These are phyloP conservation scores for Microtus richardsoni DNA, from an alignment of 2,113 vertebrate species.

Conservation along the genomic window DNA sequence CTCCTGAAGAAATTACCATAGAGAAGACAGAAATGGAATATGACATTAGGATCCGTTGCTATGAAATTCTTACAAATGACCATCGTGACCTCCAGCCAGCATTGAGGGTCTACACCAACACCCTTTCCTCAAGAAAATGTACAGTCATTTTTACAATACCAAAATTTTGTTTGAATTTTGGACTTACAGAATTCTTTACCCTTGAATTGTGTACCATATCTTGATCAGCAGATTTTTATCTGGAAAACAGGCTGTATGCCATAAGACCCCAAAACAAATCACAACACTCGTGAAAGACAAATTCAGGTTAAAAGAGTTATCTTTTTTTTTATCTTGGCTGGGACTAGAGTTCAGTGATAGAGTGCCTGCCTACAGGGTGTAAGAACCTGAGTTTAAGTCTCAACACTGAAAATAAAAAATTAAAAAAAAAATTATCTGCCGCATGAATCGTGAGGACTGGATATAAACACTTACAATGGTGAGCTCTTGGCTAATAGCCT, in stretches of 20 bases:
- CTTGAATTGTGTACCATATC: background rate
- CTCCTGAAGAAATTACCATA: background rate
- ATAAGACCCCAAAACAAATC: conserved; percentile 70
- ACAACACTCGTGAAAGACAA: conserved; percentile 25
- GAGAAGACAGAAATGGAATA: background rate
- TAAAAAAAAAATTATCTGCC: conserved; percentile 12
- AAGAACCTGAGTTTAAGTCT: background rate
- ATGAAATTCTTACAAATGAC: background rate
- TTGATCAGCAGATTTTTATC: conserved; percentile 50
- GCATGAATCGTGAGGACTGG: background rate
- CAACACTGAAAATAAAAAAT: background rate
- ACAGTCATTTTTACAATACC: background rate
- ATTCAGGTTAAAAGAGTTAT: background rate
- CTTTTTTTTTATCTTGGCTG: no score
- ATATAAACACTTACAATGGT: background rate
- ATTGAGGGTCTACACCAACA: no score
- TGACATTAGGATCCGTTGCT: background rate
- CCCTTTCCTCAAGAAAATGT: background rate
- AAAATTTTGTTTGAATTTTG: background rate
- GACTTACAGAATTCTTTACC: background rate
- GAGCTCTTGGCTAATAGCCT: conserved; percentile 51
- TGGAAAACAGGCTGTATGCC: conserved; percentile 53
- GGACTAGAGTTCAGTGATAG: background rate
- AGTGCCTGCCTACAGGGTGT: background rate
- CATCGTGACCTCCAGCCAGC: no score